Conservation (phyloP, 2,113 vertebrate species). For the Echinops telfairi region DNA sequence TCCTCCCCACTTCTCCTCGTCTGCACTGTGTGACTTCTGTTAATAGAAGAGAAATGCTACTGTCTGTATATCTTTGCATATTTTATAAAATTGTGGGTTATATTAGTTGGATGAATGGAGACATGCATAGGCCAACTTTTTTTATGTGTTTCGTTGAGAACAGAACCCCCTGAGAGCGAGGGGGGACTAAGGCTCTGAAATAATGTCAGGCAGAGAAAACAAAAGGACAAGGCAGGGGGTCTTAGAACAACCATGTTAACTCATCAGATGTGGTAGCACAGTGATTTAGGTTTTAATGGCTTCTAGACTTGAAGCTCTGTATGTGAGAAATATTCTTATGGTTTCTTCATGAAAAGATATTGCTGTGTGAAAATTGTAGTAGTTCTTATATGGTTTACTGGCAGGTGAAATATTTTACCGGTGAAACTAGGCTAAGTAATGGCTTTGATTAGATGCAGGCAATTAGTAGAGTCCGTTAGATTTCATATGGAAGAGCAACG, state of each 20-base stretch:
- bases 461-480: slow-evolving; percentile 84
- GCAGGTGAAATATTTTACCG: slow-evolving; percentile 79
- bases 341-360: slow-evolving; percentile 70
- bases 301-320: slow-evolving; percentile 50
- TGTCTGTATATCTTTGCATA: not conserved
- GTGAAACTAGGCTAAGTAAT: slow-evolving; percentile 80
- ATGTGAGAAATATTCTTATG: slow-evolving; percentile 39
- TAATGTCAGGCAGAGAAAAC: slow-evolving; percentile 4
- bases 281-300: slow-evolving; percentile 71
- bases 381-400: slow-evolving; percentile 62
- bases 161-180: not conserved
- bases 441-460: slow-evolving; percentile 79
- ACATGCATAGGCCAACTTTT: no score
- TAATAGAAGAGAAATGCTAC: not conserved
- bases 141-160: slow-evolving; percentile 9
- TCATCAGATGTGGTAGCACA: slow-evolving; percentile 40
- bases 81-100: not conserved
- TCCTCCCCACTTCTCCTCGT: not conserved
- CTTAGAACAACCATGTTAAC: slow-evolving; percentile 16
- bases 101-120: not conserved
- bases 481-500: slow-evolving; percentile 75
- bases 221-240: not conserved
- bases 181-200: not conserved
- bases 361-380: slow-evolving; percentile 70
- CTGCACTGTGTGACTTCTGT: not conserved